phyloP scores from a whole-genome alignment of 2,888 invertebrate genomes.

The Ophion ellenae region DNA sequence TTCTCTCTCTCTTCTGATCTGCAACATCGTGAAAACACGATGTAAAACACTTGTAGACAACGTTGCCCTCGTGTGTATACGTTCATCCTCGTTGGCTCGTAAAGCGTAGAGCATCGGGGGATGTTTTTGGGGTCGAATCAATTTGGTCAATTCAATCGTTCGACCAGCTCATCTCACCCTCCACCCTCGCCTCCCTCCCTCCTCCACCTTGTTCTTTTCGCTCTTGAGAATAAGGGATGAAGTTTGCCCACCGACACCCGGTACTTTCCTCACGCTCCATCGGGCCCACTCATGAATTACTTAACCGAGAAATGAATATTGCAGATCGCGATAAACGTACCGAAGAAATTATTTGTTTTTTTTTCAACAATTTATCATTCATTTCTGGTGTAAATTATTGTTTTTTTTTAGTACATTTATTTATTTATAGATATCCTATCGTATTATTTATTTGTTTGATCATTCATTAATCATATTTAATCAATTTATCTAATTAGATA shows the following conservation, averaged over 20 bases:
- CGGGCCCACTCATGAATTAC: slow-evolving; percentile 67
- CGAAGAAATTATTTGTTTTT: neutral
- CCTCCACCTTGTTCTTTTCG: slow-evolving; percentile 48
- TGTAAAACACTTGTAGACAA: slow-evolving; percentile 83
- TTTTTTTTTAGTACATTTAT: neutral
- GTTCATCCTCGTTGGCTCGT: slow-evolving; percentile 37
- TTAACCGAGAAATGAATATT: slow-evolving; percentile 55
- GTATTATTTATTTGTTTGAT: neutral
- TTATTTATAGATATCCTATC: neutral
- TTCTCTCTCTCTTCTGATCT: slow-evolving; percentile 10
- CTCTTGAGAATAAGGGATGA: slow-evolving; percentile 55
- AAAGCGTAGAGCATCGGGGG: slow-evolving; percentile 57
- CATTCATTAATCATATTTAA: neutral
- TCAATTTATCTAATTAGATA: neutral
- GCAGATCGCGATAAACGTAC: slow-evolving; percentile 8
- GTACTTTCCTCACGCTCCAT: slow-evolving; percentile 56
- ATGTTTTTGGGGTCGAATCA: slow-evolving; percentile 82
- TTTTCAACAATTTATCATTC: neutral
- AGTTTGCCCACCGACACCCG: slow-evolving; percentile 68
- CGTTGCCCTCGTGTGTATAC: slow-evolving; percentile 70
- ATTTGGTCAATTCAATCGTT: slow-evolving; percentile 81
- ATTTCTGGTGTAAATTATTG: neutral
- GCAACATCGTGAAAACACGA: slow-evolving; percentile 78
- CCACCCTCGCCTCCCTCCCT: slow-evolving; percentile 38
- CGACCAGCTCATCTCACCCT: slow-evolving; percentile 44